Evolutionary conservation across 1,140 invertebrate species (phyloP).

Genomic region (Aphidius gifuensis): DNA sequence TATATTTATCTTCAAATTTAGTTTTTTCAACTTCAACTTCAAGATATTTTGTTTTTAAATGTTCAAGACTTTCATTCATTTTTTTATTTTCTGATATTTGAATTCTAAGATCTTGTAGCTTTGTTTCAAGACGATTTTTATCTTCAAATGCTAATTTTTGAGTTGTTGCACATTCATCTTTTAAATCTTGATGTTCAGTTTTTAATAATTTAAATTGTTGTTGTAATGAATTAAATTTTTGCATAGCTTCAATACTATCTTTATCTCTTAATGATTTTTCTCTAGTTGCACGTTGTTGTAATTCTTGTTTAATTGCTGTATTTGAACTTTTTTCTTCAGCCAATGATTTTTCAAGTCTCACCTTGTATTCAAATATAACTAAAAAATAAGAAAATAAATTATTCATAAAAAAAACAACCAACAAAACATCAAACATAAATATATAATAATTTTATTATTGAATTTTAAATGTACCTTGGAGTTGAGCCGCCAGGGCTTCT

Average conservation of each 20-base stretch:
- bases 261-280: slow-evolving; percentile 54
- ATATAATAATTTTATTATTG: not conserved
- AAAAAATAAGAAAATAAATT: slow-evolving; percentile 28
- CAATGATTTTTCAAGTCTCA: slow-evolving; percentile 54
- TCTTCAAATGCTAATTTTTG: slow-evolving; percentile 40
- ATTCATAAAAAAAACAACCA: not conserved
- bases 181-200: slow-evolving; percentile 44
- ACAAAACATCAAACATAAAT: too few relatives aligned
- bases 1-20: slow-evolving; percentile 41
- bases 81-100: slow-evolving; percentile 33
- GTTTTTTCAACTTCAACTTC: slow-evolving; percentile 38
- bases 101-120: slow-evolving; percentile 36
- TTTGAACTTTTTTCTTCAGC: slow-evolving; percentile 56
- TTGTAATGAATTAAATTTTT: slow-evolving; percentile 53
- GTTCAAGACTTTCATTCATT: slow-evolving; percentile 37
- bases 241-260: slow-evolving; percentile 51
- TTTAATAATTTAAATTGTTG: slow-evolving; percentile 52
- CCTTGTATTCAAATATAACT: slow-evolving; percentile 58
- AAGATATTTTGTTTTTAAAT: slow-evolving; percentile 46
- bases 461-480: slow-evolving; percentile 45
- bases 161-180: slow-evolving; percentile 44
- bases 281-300: slow-evolving; percentile 48
- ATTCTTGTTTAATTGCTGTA: slow-evolving; percentile 49
- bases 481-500: slow-evolving; percentile 50
- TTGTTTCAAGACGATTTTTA: slow-evolving; percentile 31